A percentile compares a stretch with the other conserved stretches of the same genome.
phyloP scores from a whole-genome alignment of 2,797 vertebrate species.

The Meda fulgida region DNA sequence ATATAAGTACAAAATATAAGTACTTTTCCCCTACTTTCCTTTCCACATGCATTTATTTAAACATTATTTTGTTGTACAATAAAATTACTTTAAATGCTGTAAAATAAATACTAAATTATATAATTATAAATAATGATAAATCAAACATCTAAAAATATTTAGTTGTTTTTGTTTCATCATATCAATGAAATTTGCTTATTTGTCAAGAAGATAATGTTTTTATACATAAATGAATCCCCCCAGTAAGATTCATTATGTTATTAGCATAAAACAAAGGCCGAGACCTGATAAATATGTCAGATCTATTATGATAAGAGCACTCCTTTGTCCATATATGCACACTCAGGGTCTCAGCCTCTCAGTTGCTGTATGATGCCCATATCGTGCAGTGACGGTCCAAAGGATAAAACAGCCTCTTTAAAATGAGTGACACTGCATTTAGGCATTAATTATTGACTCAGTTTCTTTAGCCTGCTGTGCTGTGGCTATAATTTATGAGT shows the following conservation, averaged over 20 bases:
- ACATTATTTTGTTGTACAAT: too few relatives aligned
- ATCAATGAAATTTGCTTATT: neutral
- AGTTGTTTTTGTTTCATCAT: neutral
- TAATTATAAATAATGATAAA: neutral
- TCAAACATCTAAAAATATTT: too few relatives aligned
- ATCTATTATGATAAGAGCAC: neutral
- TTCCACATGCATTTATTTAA: too few relatives aligned
- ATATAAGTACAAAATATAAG: too few relatives aligned
- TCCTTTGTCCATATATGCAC: neutral
- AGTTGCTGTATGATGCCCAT: neutral
- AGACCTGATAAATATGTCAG: neutral
- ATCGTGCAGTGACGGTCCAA: neutral
- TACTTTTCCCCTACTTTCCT: too few relatives aligned
- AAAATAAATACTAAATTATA: neutral
- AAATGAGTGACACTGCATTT: constrained; percentile 70
- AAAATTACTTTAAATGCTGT: too few relatives aligned
- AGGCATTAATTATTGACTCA: constrained; percentile 76
- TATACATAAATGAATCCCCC: too few relatives aligned
- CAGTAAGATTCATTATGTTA: neutral
- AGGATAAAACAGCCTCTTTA: constrained; percentile 26
- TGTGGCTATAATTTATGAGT: constrained; percentile 74
- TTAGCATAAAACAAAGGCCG: neutral
- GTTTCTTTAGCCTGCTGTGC: constrained; percentile 71
- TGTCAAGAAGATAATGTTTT: neutral
- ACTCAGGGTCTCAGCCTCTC: neutral